A percentile compares a stretch with the other conserved stretches of the same genome.
phyloP scores from a whole-genome alignment of 2,888 invertebrate species.

The Athalia cordata region DNA sequence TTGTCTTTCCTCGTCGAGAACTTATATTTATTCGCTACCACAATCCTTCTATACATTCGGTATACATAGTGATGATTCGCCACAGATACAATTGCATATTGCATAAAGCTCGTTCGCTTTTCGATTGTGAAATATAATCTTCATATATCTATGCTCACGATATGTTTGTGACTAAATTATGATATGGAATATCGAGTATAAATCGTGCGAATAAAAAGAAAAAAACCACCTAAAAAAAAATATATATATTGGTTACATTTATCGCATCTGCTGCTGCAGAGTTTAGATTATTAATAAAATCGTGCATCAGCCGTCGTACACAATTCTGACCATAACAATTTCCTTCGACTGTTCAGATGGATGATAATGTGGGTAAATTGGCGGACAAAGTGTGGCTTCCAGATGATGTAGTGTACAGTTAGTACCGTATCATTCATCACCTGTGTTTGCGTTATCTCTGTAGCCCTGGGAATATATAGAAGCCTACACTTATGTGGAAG shows the following conservation, averaged over 20 bases:
- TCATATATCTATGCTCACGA: no score
- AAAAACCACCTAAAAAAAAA: neutral
- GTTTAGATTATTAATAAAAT: slow-evolving; percentile 40
- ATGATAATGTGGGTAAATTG: slow-evolving; percentile 43
- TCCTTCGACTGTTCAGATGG: slow-evolving; percentile 26
- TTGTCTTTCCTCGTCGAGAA: neutral
- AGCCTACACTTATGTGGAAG: neutral
- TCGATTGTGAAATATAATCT: no score
- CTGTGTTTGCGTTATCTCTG: slow-evolving; percentile 33
- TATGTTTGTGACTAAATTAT: no score
- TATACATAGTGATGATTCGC: neutral
- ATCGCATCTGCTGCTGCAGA: slow-evolving; percentile 1
- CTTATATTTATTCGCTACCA: neutral
- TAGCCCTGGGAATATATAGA: slow-evolving; percentile 2
- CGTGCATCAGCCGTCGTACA: neutral
- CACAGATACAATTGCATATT: neutral
- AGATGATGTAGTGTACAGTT: slow-evolving; percentile 39
- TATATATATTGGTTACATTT: slow-evolving; percentile 10
- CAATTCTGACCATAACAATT: neutral
- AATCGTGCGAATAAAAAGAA: neutral
- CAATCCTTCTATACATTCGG: neutral
- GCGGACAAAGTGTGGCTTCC: slow-evolving; percentile 45
- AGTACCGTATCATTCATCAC: slow-evolving; percentile 38
- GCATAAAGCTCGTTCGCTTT: no score
- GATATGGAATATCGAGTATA: neutral